Percentiles rank a stretch among this genome's conserved stretches.
These are phyloP conservation scores for Xyliphius kryptos DNA, from an alignment of 2,113 vertebrate genomes.

Conservation along the genomic window DNA sequence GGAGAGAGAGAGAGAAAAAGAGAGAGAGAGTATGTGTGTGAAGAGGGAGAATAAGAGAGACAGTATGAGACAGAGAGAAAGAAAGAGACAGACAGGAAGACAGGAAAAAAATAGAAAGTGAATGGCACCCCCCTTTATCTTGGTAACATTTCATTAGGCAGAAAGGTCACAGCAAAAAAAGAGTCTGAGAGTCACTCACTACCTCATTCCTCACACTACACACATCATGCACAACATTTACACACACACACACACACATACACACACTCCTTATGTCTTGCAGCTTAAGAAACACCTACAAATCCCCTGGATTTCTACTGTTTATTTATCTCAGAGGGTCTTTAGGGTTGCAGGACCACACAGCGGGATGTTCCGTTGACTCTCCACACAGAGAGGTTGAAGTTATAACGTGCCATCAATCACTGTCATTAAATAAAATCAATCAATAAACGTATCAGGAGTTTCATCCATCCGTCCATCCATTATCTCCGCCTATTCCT, in stretches of 20 bases:
- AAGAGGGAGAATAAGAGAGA: neutral
- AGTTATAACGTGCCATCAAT: no score
- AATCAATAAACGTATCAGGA: no score
- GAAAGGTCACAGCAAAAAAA: slow-evolving; percentile 58
- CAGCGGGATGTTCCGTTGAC: neutral
- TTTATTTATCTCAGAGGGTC: neutral
- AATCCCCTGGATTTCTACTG: neutral
- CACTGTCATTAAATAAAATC: no score
- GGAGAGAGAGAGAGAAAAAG: neutral
- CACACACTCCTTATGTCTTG: neutral
- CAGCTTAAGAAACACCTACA: slow-evolving; percentile 16
- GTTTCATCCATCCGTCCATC: no score
- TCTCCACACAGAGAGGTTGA: neutral
- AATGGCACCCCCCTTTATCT: slow-evolving; percentile 47
- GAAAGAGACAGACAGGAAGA: neutral
- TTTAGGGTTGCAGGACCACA: neutral
- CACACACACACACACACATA: slow-evolving; percentile 18
- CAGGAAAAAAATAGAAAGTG: neutral
- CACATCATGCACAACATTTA: neutral
- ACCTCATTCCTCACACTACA: no score
- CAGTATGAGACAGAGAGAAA: neutral
- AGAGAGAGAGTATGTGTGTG: neutral
- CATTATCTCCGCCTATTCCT: no score
- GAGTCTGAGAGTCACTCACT: slow-evolving; percentile 30
- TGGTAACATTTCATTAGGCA: slow-evolving; percentile 55